A percentile compares a stretch with the other conserved stretches of the same genome.
Conservation (phyloP, 2,888 invertebrate species). For the Orthosia gracilis region DNA sequence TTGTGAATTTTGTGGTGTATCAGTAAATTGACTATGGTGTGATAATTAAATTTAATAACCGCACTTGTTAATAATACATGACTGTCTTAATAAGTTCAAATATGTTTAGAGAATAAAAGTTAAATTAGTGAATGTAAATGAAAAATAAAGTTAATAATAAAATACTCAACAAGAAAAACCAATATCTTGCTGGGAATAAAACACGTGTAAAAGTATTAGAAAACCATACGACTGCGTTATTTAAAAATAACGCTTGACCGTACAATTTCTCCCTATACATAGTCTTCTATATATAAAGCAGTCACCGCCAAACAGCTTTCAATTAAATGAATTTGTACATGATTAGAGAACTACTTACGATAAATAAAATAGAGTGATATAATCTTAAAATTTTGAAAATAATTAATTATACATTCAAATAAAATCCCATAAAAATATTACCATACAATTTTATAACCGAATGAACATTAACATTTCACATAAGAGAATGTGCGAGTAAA, state of each 20-base stretch:
- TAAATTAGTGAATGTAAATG: not conserved
- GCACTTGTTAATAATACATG: too few relatives aligned
- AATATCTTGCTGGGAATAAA: not conserved
- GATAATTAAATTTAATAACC: not conserved
- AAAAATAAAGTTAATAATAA: not conserved
- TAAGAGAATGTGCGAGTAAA: slow-evolving; percentile 33
- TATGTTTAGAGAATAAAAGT: not conserved
- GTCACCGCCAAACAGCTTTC: slow-evolving; percentile 43
- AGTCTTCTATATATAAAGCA: slow-evolving; percentile 49
- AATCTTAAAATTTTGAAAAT: not conserved
- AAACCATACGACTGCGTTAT: slow-evolving; percentile 24
- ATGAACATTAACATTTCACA: slow-evolving; percentile 7
- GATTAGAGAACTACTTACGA: not conserved
- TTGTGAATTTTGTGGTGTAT: not conserved
- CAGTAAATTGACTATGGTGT: not conserved
- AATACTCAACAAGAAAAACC: not conserved
- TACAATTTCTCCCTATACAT: slow-evolving; percentile 55
- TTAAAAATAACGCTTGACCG: slow-evolving; percentile 53
- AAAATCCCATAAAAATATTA: slow-evolving; percentile 24
- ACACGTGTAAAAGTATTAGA: slow-evolving; percentile 41
- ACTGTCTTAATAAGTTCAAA: not conserved
- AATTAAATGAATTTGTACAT: slow-evolving; percentile 30
- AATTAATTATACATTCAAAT: slow-evolving; percentile 41
- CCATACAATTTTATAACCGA: slow-evolving; percentile 26
- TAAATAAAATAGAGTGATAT: not conserved